phyloP scores from a whole-genome alignment of 2,113 vertebrate genomes.

The Himantopus leucocephalus region DNA sequence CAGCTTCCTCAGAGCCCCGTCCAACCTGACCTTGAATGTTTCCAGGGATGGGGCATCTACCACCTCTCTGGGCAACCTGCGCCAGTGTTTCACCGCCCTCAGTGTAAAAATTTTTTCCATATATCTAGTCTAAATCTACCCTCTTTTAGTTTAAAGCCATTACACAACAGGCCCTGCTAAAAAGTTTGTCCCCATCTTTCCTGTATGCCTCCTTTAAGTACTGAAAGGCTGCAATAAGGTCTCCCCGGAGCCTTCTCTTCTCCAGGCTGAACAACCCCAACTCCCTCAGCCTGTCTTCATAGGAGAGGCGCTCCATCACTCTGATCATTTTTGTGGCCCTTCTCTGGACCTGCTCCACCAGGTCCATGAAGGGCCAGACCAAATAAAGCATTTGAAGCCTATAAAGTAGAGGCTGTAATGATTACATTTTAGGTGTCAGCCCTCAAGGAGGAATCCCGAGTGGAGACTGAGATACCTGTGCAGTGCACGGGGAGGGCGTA shows the following conservation, averaged over 20 bases:
- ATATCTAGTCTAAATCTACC: neutral
- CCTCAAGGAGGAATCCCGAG: neutral
- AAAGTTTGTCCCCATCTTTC: neutral
- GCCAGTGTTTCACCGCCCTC: neutral
- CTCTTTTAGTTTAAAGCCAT: neutral
- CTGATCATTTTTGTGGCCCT: neutral
- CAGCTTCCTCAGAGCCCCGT: neutral
- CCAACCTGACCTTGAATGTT: neutral
- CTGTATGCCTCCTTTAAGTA: neutral
- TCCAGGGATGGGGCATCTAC: neutral
- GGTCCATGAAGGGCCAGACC: neutral
- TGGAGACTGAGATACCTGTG: neutral
- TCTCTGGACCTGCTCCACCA: neutral
- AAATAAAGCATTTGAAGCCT: neutral
- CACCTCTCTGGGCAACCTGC: neutral
- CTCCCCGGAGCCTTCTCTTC: neutral
- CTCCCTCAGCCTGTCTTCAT: neutral
- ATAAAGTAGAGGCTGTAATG: neutral
- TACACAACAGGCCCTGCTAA: neutral
- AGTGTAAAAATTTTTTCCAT: neutral
- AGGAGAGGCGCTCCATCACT: neutral
- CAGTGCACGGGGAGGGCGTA: rapidly evolving
- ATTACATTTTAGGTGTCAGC: neutral
- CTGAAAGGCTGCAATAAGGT: neutral
- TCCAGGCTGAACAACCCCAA: neutral